Base-by-base conservation (phyloP, 2,113 vertebrate species). In the Tetrao urogallus region DNA sequence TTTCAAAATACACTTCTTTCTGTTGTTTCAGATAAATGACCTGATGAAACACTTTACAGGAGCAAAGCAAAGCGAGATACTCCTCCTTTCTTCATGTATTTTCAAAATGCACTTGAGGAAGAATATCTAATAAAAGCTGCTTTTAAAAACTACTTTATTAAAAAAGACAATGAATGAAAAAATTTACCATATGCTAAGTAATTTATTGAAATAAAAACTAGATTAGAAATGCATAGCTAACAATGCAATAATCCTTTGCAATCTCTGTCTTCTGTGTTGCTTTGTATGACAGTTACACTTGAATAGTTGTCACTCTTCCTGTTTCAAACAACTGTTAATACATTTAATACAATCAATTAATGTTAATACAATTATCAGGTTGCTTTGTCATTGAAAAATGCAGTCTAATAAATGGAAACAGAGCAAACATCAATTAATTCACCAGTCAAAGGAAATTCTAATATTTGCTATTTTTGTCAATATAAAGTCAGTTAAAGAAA, bases 51-150 rank as follows among this genome's bases (percentile, higher is more conserved):
- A 15, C 6, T 21, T 90, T 40, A 47, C 24, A 83, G 27, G 28
- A 93, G 36, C n/a, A 90, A 57, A 66, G 42, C 56, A 79, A 88
- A 88, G 78, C 15, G 5, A 83, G 32, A 71, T 75, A 20, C 17
- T 69, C 76, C 17, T n/a, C 34, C 92, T 94, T 93, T 48, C 50
- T 88, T 64, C 19, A 58, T 30, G 10, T 67, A 84, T 77, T 71
- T 92, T 72, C 94, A 24, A 96, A 96, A 92, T 57, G n/a, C 34
- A 69, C 13, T 94, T 94, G 58, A 90, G 56, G 67, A 95, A 90
- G 94, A 90, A 77, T 89, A 40, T 78, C 43, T 93, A 96, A 93
- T 61, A 93, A 90, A 92, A 73, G 24, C 25, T 90, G 50, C 25
- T 72, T 95, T 93, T 61, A 79, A 64, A 36, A 63, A 38, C 60